Percentiles rank a stretch among this genome's conserved stretches.
phyloP scores from a whole-genome alignment of 2,797 vertebrate genomes.

The Tamandua tetradactyla region DNA sequence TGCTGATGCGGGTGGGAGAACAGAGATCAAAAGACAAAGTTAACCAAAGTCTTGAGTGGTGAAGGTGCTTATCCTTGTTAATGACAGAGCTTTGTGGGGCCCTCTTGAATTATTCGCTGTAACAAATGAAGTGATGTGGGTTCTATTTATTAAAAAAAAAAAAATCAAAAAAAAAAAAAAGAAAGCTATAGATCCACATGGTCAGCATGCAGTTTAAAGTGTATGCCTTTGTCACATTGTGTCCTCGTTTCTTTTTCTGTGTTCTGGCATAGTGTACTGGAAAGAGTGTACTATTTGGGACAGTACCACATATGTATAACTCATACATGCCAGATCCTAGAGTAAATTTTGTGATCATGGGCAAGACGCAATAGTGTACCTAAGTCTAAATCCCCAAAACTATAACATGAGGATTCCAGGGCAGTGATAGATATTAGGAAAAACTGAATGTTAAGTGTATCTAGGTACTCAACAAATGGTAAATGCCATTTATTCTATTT shows the following conservation, averaged over 20 bases:
- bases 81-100: not conserved
- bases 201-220: not conserved
- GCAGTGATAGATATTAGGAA: not conserved
- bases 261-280: not conserved
- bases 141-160: slow-evolving; percentile 69
- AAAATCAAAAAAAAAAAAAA: no score
- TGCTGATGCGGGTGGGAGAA: not conserved
- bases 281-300: not conserved
- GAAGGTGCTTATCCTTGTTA: not conserved
- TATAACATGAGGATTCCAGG: not conserved
- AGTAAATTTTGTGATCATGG: not conserved
- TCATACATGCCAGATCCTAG: not conserved
- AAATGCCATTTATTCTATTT: not conserved
- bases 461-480: not conserved
- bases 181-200: not conserved
- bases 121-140: slow-evolving; percentile 14
- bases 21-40: not conserved
- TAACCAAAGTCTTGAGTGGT: not conserved
- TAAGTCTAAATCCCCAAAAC: not conserved
- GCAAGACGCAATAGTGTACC: not conserved
- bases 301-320: not conserved
- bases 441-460: not conserved
- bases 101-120: not conserved
- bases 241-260: not conserved
- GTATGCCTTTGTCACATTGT: fast-evolving